These are phyloP conservation scores for Scolopax mira DNA, from an alignment of 2,113 vertebrate genomes.

Conservation along the genomic window DNA sequence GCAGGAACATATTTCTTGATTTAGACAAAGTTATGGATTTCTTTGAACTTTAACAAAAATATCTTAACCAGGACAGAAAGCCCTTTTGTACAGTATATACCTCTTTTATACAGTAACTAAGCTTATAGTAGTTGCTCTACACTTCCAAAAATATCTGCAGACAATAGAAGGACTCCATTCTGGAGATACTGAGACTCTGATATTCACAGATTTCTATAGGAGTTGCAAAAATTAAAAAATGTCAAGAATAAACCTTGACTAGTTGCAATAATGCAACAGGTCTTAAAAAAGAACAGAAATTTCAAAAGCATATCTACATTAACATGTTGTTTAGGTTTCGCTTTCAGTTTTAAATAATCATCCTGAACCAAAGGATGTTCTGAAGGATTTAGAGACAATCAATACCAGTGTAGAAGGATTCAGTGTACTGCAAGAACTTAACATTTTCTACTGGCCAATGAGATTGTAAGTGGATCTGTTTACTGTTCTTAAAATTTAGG, in stretches of 20 bases:
- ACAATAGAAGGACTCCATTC: not conserved
- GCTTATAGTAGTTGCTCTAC: not conserved
- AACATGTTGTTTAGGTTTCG: not conserved
- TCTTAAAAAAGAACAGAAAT: not conserved
- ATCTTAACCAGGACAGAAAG: not conserved
- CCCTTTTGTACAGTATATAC: not conserved
- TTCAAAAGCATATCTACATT: not conserved
- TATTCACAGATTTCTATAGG: not conserved
- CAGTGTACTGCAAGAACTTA: not conserved
- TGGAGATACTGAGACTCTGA: not conserved
- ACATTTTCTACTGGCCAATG: not conserved
- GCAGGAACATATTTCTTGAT: not conserved
- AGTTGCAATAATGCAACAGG: not conserved
- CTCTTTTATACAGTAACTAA: not conserved
- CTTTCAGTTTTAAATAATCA: not conserved
- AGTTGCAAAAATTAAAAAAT: not conserved
- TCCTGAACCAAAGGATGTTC: not conserved
- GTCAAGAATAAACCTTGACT: not conserved
- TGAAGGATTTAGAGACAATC: not conserved
- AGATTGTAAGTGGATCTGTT: slow-evolving; percentile 23
- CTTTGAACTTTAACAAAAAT: not conserved
- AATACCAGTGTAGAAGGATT: not conserved
- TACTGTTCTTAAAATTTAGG: not conserved
- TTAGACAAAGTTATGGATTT: not conserved
- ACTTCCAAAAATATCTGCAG: not conserved